Evolutionary conservation across 2,113 vertebrate genomes (phyloP), one percentile per base, ranked within the genome.

Genomic region (Noturus placidus): DNA sequence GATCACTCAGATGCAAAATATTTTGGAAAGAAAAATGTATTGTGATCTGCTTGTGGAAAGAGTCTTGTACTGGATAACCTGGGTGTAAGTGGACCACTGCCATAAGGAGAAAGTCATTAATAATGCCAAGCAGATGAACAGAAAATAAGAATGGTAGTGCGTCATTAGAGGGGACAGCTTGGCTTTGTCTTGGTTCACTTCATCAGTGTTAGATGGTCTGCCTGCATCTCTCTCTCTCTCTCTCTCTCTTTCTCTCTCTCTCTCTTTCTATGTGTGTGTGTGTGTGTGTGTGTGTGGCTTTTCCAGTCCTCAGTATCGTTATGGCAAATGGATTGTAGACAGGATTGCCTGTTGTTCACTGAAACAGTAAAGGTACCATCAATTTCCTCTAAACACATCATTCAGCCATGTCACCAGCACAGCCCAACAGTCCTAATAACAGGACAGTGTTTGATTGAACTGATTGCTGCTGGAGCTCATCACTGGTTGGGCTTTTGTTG

Each of bases 1-100:
- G 94, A 97, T 96, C 95, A 92, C 96, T 92, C 94, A 57, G 96
- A 96, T 94, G 94, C 95, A 95, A 97, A 97, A 98, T 97, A 97
- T 97, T 97, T 97, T 95, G 94, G 94, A 93, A 95, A 93, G 93
- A 94, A 91, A 95, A 95, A 96, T 94, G 95, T 92, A 94, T 92
- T 87, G 88, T 91, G 87, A 91, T 92, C 94, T 92, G 88, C 90
- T 86, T 94, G 92, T 91, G 92, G 25, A 30, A 14, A 70, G 65
- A 82, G 35, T 54, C 59, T 79, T 52, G 63, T 50, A 20, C 90
- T 86, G 50, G 76, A 77, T 77, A 79, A 74, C 87, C 86, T 22
- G 85, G 79, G 56, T 27, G 59, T 14, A 82, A 89, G 83, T 90
- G 87, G 91, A 86, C 35, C 83, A 88, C 74, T n/a, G 56, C 86